phyloP scores from a whole-genome alignment of 2,113 vertebrate genomes.

The Cheirogaleus medius region DNA sequence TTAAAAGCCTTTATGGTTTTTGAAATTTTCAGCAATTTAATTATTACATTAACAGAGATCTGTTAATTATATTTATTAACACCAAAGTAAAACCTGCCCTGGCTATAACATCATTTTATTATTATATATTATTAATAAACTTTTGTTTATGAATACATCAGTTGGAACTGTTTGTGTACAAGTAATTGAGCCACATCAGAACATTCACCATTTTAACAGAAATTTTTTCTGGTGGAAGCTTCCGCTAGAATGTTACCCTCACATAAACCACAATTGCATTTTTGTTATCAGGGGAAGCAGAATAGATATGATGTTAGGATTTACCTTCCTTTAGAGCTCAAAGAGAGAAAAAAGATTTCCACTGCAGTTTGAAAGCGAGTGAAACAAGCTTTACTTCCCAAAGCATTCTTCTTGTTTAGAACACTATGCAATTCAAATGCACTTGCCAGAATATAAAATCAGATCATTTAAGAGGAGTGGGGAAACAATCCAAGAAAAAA shows the following conservation, averaged over 20 bases:
- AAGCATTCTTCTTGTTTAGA: constrained; percentile 77
- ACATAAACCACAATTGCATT: not conserved
- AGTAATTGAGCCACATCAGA: not conserved
- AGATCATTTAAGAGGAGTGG: constrained; percentile 80
- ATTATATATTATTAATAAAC: constrained; percentile 12
- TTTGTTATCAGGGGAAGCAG: constrained; percentile 18
- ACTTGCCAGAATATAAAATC: constrained; percentile 84
- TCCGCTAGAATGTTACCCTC: not conserved
- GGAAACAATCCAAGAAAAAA: constrained; percentile 75
- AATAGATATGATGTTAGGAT: constrained; percentile 3
- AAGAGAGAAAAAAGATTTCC: constrained; percentile 65
- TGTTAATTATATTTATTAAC: not conserved
- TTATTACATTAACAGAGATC: not conserved
- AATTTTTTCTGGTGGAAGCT: constrained; percentile 12
- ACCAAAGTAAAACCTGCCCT: not conserved
- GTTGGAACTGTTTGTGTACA: not conserved
- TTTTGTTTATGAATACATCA: not conserved
- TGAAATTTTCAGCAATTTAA: not conserved
- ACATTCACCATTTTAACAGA: not conserved
- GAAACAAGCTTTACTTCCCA: constrained; percentile 72
- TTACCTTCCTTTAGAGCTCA: constrained; percentile 23
- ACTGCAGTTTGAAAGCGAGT: constrained; percentile 64
- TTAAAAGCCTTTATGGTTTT: not conserved
- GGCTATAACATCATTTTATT: not conserved
- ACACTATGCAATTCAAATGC: constrained; percentile 80